Base-by-base conservation (phyloP, 30 jellyfish, hydroid and myxozoan genomes). In the Hydractinia echinata region DNA sequence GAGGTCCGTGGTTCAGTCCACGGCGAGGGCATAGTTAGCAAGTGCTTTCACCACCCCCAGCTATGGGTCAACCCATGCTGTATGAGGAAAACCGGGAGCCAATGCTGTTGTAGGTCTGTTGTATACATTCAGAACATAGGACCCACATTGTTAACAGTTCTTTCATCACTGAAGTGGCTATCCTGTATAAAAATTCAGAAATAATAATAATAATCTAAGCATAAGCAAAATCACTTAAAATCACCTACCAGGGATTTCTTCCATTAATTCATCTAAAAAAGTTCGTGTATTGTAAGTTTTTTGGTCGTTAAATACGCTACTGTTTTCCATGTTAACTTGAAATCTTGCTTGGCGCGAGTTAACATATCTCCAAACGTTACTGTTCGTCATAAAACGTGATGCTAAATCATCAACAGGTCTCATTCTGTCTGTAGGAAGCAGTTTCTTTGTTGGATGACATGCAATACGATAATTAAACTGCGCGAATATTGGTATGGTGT, bases 361-460 rank as follows among this genome's bases (percentile, higher is more conserved):
- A 48, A 54, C 7, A 21, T 78, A 60, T 55, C 51, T 48, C 61
- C 21, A 61, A 52, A 78, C 20, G 48, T 54, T 39, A 9, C 82
- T 30, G 14, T 60, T 58, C 1, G 53, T 9, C 71, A 14, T 48
- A 52, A 78, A 30, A 11, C 86, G 86, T 5, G 81, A 66, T 20
- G 97, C 87, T 10, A 91, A 85, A 74, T 91, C 97, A 49, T 91
- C 97, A 51, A 82, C 96, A 8, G 83, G 30, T 50, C 83, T 21
- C 44, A 82, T 53, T 70, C 89, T 55, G 51, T 52, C 30, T 54
- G 60, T 48, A 4, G 14, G 13, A 16, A 44, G 18, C 61, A 55
- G 54, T 21, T 60, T 14, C 58, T 58, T 78, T 61, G 55, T 30
- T 61, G 70, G 70, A 21, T 78, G 86, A 78, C 86, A 78, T 19